A percentile compares a stretch with the other conserved stretches of the same genome.
These are phyloP conservation scores for Enteromius viviparus DNA, from an alignment of 2,797 vertebrate genomes.

Conservation along the genomic window DNA sequence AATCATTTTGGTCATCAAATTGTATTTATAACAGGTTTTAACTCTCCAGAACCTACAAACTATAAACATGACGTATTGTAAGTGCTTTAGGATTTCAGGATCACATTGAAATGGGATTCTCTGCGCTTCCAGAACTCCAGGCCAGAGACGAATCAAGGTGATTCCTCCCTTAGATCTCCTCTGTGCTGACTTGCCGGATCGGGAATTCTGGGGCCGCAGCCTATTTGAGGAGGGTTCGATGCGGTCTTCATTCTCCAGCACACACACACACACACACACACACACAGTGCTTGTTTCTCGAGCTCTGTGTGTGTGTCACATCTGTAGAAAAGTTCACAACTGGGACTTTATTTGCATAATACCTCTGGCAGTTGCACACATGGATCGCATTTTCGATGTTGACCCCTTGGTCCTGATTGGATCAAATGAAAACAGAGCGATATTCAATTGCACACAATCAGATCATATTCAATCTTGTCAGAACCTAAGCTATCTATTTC, in stretches of 20 bases:
- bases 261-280: background rate
- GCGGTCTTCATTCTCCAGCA: slow-evolving; percentile 19
- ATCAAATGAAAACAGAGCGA: slow-evolving; percentile 12
- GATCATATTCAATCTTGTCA: slow-evolving; percentile 41
- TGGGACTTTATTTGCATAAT: slow-evolving; percentile 39
- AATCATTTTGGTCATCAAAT: background rate
- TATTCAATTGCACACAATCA: slow-evolving; percentile 31
- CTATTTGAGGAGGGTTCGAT: slow-evolving; percentile 21
- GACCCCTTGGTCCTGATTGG: slow-evolving; percentile 3
- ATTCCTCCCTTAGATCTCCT: slow-evolving; percentile 27
- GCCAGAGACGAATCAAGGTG: slow-evolving; percentile 16
- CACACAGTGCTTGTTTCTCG: background rate
- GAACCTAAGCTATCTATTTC: slow-evolving; percentile 23
- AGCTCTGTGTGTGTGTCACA: background rate
- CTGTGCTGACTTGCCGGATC: background rate
- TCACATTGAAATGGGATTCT: slow-evolving; percentile 30
- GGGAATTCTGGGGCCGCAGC: slow-evolving; percentile 20
- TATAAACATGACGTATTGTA: background rate
- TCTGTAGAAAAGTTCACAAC: slow-evolving; percentile 16
- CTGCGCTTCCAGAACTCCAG: slow-evolving; percentile 9
- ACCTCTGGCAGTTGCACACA: slow-evolving; percentile 37
- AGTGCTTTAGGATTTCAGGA: slow-evolving; percentile 3
- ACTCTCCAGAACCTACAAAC: slow-evolving; percentile 7
- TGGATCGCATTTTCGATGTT: slow-evolving; percentile 32
- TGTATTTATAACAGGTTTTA: slow-evolving; percentile 7